Conservation (phyloP, 2,113 vertebrate genomes). For the Danionella cerebrum region DNA sequence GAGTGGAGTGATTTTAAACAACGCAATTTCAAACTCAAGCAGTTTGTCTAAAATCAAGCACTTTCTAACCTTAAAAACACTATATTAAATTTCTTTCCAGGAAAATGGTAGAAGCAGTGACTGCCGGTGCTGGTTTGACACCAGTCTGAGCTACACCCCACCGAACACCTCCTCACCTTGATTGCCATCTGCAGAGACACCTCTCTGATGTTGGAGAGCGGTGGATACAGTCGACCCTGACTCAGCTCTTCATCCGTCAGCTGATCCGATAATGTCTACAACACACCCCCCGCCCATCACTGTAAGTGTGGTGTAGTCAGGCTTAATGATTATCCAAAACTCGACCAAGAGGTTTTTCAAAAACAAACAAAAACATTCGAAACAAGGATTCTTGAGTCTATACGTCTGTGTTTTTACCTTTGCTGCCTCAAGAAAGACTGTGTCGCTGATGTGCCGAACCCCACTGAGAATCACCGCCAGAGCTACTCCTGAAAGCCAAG, state of each 20-base stretch:
- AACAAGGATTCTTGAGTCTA: no score
- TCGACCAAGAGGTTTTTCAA: no score
- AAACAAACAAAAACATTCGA: no score
- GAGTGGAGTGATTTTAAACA: no score
- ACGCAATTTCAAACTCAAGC: no score
- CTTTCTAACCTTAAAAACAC: no score
- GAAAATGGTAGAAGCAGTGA: no score
- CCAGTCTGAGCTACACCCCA: background rate
- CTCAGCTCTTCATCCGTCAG: conserved; percentile 77
- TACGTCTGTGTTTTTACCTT: conserved; percentile 82
- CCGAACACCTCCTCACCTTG: conserved; percentile 70
- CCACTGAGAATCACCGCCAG: conserved; percentile 90
- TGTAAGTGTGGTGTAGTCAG: no score
- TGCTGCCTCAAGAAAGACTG: conserved; percentile 90
- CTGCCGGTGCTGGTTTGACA: background rate
- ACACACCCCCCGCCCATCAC: conserved; percentile 20
- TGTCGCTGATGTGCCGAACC: conserved; percentile 88
- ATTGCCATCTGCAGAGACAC: conserved; percentile 89
- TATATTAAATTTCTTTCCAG: no score
- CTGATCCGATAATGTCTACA: conserved; percentile 78
- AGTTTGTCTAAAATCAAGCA: no score
- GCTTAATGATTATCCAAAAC: no score
- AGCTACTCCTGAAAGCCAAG: conserved; percentile 74
- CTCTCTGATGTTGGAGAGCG: conserved; percentile 86
- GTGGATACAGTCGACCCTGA: conserved; percentile 86